A percentile compares a stretch with the other conserved stretches of the same genome.
Conservation (phyloP, 2,797 vertebrate species). For the Miopithecus talapoin region DNA sequence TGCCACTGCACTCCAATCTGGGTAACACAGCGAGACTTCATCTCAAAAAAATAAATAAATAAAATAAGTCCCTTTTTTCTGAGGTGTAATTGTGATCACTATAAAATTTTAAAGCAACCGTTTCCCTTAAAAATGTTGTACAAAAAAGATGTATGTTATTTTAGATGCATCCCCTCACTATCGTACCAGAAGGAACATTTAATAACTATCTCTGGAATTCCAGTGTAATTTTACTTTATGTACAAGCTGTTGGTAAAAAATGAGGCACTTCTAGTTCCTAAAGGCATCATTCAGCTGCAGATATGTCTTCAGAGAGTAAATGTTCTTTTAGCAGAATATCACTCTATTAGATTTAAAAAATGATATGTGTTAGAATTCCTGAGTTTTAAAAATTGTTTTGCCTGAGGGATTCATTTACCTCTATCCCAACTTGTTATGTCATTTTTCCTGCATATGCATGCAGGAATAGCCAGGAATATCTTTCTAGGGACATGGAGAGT, state of each 20-base stretch:
- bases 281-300: constrained; percentile 91
- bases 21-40: background rate
- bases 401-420: background rate
- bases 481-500: background rate
- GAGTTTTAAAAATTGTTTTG: constrained; percentile 47
- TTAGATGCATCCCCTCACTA: background rate
- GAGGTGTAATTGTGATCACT: background rate
- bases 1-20: background rate
- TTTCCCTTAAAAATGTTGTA: background rate
- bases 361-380: constrained; percentile 38
- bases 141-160: background rate
- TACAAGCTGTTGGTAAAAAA: constrained; percentile 93
- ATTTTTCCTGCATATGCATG: background rate
- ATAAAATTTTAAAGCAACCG: background rate
- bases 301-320: constrained; percentile 90
- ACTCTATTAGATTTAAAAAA: constrained; percentile 81
- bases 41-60: background rate
- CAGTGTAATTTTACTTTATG: constrained; percentile 88
- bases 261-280: constrained; percentile 92
- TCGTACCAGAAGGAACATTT: background rate
- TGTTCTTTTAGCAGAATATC: constrained; percentile 94
- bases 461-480: background rate
- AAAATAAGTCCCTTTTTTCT: constrained; percentile 2
- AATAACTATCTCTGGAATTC: background rate
- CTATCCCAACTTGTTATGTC: background rate